Conservation (phyloP, 1,140 invertebrate genomes). For the Hormaphis cornu region DNA sequence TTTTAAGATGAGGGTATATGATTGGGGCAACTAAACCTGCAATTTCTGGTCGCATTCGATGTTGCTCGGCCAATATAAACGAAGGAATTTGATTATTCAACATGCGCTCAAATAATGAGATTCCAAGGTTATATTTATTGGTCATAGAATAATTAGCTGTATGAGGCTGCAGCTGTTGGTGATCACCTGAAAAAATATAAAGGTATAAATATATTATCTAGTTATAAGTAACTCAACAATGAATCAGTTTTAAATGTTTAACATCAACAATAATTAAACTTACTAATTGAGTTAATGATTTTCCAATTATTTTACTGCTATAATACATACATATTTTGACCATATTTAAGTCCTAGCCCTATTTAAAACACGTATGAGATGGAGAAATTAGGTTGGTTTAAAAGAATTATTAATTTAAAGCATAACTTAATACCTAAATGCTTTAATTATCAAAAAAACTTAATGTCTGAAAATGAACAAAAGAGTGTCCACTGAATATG, state of each 20-base stretch:
- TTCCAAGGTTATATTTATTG: conserved; percentile 50
- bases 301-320: too few species aligned
- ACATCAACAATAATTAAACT: too few species aligned
- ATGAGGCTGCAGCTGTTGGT: conserved; percentile 60
- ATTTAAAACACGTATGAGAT: too few species aligned
- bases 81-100: conserved; percentile 51
- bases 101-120: conserved; percentile 65
- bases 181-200: conserved; percentile 46
- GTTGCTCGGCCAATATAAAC: conserved; percentile 49
- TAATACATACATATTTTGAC: too few species aligned
- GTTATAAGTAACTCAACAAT: too few species aligned
- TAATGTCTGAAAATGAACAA: not conserved
- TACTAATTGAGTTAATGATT: too few species aligned
- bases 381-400: too few species aligned
- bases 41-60: conserved; percentile 58
- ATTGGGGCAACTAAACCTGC: conserved; percentile 46
- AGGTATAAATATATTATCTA: too few species aligned
- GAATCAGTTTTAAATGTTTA: too few species aligned
- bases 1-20: conserved; percentile 52
- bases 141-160: conserved; percentile 38
- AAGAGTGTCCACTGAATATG: too few species aligned
- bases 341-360: too few species aligned
- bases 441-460: not conserved
- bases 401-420: not conserved
- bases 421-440: too few species aligned